Evolutionary conservation across 1,140 invertebrate genomes (phyloP), one percentile per base, ranked within the genome.

Genomic region (Oreohelix idahoensis): DNA sequence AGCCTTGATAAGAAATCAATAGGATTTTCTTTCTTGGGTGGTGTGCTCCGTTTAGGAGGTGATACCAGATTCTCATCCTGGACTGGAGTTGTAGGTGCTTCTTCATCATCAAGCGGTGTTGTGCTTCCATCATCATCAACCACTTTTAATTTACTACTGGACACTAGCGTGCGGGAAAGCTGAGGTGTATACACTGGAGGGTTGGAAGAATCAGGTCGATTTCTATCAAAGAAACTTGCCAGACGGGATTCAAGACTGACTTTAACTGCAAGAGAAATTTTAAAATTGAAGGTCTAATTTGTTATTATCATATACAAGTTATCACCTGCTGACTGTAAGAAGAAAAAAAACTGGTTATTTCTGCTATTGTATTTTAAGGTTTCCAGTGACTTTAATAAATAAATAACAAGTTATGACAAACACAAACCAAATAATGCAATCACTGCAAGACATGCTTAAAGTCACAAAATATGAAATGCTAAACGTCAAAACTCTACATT

Each of bases 1-100:
- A 91, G 87, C 81, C 89, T 87, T n/a, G 90, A 90, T 15, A 91
- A 84, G 84, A 91, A 91, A 79, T 91, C 90, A 36, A 91, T 90
- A 10, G 90, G 89, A 81, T 91, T 90, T 38, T 87, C 83, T 66
- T 85, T 84, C 69, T 85, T 79, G 39, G 75, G 53, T 35, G 76
- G 76, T 13, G 69, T 75, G 58, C 63, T 49, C 13, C 38, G 39
- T 58, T 81, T 75, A 15, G 83, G 79, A n/a, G 79, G 75, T 0
- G 80, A 69, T 15, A 80, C 36, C 45, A 71, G 45, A 79, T 90
- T 87, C 35, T 87, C 85, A 84, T 87, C 87, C 73, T 86, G 84
- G 17, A 86, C 84, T 1, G 88, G 86, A 35, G 88, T 87, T 10
- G 85, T 86, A 0, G 87, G 84, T 26, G 80, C 81, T 83, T 91